Evolutionary conservation across 2,888 invertebrate species (phyloP), one percentile per base, ranked within the genome.

Genomic region (Cabera pusaria): DNA sequence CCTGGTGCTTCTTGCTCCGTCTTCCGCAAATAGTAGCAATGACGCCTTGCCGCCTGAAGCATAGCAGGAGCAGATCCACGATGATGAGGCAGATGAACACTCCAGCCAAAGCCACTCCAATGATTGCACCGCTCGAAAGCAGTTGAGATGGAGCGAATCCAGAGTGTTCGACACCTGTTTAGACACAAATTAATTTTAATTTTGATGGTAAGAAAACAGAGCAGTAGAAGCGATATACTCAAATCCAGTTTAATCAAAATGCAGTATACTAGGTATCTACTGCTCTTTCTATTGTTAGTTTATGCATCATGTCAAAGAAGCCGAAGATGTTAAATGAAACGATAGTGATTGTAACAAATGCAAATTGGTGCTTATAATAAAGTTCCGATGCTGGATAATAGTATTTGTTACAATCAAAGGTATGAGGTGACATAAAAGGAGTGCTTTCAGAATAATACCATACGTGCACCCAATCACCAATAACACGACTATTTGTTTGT

Each of bases 21-120:
- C 91, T 85, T n/a, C 93, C 91, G 59, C 93, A 94, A 58, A 93
- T 82, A 16, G 91, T 84, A n/a, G 94, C 93, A 61, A 93, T 90
- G 16, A 94, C 91, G 22, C 94, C 94, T 65, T 93, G 90, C 34
- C 91, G 79, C 64, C 91, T 90, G 49, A 91, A 81, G 90, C 93
- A 86, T 74, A 94, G 94, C 70, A 97, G 96, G 19, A 95, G 91
- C 4, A 97, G 89, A 72, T 98, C 98, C 58, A 98, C 93, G 50
- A 98, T 90, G 59, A 98, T 84, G 44, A 97, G 89, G 48, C 97
- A 91, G 51, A 96, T 84, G 29, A 96, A 90, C 24, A 97, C 92
- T 25, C 96, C 94, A 21, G 93, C 94, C 42, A 97, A 90, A 16
- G 97, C 95, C 58, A 97, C 93, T 47, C 95, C 96, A 57, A 97